These are phyloP conservation scores for Amphiprion percula DNA, from an alignment of 2,113 vertebrate genomes.

Conservation along the genomic window DNA sequence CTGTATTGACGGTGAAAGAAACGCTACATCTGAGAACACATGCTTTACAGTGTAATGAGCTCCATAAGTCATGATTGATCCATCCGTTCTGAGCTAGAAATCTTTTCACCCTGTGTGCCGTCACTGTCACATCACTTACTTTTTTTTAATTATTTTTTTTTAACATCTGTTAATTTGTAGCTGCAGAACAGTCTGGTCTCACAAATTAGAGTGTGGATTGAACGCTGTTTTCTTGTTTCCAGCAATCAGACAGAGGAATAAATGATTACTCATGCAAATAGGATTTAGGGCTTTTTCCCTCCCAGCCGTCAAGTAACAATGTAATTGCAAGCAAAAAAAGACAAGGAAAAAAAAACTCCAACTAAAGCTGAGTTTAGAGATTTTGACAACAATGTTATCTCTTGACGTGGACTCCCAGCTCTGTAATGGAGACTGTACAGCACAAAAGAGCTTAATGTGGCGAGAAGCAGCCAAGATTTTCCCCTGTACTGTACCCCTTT, in stretches of 20 bases:
- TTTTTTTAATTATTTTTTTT: background rate
- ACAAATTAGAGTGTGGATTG: constrained; percentile 27
- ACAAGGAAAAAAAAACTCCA: constrained; percentile 13
- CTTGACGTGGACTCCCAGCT: constrained; percentile 48
- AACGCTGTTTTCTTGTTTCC: constrained; percentile 40
- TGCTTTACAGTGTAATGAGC: constrained; percentile 36
- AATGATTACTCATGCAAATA: constrained; percentile 66
- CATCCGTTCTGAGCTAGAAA: constrained; percentile 31
- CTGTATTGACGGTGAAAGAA: constrained; percentile 24
- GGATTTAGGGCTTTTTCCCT: constrained; percentile 32
- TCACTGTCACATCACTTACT: constrained; percentile 30
- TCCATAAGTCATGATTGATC: constrained; percentile 43
- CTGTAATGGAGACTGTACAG: constrained; percentile 49
- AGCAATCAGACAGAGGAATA: constrained; percentile 42
- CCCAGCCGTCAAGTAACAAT: constrained; percentile 27
- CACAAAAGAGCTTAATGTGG: constrained; percentile 63
- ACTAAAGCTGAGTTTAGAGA: constrained; percentile 25
- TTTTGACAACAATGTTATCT: constrained; percentile 28
- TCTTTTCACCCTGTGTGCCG: constrained; percentile 8
- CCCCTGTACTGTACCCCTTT: constrained; percentile 83
- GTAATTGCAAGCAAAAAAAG: constrained; percentile 9
- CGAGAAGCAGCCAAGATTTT: constrained; percentile 73
- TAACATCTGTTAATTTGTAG: constrained; percentile 34
- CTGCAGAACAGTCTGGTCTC: constrained; percentile 32
- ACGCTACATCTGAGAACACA: constrained; percentile 8